These are phyloP conservation scores for Hydroisotoma schaefferi DNA, from an alignment of 2,888 invertebrate species.

Conservation along the genomic window DNA sequence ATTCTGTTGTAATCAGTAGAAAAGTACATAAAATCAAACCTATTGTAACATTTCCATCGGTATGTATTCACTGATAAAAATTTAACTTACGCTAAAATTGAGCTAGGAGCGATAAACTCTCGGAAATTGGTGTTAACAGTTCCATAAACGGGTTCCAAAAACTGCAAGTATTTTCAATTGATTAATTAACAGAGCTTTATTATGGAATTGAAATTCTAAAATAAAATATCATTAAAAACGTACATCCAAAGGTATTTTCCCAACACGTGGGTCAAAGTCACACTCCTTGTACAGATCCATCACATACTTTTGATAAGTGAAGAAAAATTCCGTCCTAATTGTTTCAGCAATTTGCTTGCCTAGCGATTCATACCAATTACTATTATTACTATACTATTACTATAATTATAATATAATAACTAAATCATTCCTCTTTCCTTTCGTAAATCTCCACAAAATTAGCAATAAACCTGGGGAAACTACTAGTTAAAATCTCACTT, in stretches of 20 bases:
- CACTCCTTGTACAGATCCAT: slow-evolving; percentile 66
- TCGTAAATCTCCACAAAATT: neutral
- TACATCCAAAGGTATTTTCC: slow-evolving; percentile 52
- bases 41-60: neutral
- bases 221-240: neutral
- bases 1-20: slow-evolving; percentile 19
- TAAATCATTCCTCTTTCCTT: neutral
- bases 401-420: slow-evolving; percentile 4
- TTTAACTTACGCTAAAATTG: slow-evolving; percentile 58
- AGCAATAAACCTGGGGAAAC: neutral
- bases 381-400: no score
- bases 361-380: slow-evolving; percentile 4
- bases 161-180: slow-evolving; percentile 10
- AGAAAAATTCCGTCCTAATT: slow-evolving; percentile 77
- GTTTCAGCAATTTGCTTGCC: slow-evolving; percentile 75
- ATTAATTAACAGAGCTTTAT: neutral
- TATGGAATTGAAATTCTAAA: neutral
- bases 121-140: slow-evolving; percentile 31
- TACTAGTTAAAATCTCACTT: slow-evolving; percentile 18
- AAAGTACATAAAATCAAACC: slow-evolving; percentile 5
- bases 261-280: slow-evolving; percentile 76
- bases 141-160: slow-evolving; percentile 35
- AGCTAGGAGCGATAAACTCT: slow-evolving; percentile 94
- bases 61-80: neutral
- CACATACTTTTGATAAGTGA: slow-evolving; percentile 81